Evolutionary conservation across 2,113 vertebrate genomes (phyloP).

Genomic region (Variabilichromis moorii): DNA sequence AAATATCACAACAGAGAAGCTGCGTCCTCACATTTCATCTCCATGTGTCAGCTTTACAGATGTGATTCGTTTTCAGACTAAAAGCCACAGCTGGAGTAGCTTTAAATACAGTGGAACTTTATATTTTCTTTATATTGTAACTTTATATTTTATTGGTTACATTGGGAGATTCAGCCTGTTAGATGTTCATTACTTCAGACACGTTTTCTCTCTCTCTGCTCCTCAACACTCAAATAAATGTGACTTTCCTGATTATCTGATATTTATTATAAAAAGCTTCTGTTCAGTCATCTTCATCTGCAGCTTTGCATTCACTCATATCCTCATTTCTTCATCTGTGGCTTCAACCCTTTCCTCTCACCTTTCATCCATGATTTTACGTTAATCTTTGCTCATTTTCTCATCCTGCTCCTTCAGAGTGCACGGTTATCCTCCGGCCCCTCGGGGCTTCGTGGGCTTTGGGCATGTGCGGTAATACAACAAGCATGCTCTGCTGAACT

Average conservation of each 20-base stretch:
- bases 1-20: neutral
- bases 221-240: neutral
- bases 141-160: neutral
- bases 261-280: neutral
- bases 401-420: constrained; percentile 14
- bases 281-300: neutral
- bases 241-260: neutral
- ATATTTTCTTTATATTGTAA: too few relatives aligned
- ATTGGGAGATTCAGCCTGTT: neutral
- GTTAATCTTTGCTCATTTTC: neutral
- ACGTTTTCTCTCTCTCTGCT: neutral
- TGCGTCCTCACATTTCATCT: neutral
- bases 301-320: neutral
- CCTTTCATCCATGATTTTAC: neutral
- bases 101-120: neutral
- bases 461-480: constrained; percentile 35
- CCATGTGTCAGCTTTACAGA: neutral
- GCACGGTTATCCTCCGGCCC: constrained; percentile 9
- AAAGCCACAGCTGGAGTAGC: neutral
- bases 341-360: neutral
- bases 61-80: neutral
- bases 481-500: constrained; percentile 26
- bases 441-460: neutral
- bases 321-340: neutral
- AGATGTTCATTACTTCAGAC: neutral